phyloP scores from a whole-genome alignment of 30 jellyfish, hydroid and myxozoan genomes.

The Kudoa iwatai region DNA sequence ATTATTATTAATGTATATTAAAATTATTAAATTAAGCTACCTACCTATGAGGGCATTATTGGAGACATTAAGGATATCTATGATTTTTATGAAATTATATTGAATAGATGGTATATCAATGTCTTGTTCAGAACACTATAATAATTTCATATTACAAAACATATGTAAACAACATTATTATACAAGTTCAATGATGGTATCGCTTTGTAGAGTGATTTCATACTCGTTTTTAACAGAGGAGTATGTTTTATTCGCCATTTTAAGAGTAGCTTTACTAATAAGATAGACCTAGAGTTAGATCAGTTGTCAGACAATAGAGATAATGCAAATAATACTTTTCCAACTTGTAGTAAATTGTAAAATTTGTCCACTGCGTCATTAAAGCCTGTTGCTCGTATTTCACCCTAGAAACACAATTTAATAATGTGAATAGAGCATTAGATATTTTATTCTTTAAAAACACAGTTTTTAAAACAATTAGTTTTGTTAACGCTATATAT shows the following conservation, averaged over 20 bases:
- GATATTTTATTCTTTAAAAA: too few species aligned
- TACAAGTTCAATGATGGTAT: slow-evolving; percentile 23
- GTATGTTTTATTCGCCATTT: slow-evolving; percentile 60
- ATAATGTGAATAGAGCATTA: too few species aligned
- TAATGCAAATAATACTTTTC: slow-evolving; percentile 11
- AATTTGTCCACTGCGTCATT: slow-evolving; percentile 35
- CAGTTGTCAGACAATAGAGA: background rate
- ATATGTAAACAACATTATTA: slow-evolving; percentile 1
- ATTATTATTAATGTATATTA: background rate
- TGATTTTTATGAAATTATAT: slow-evolving; percentile 16
- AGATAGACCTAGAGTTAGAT: slow-evolving; percentile 17
- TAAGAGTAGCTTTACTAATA: slow-evolving; percentile 28
- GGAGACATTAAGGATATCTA: slow-evolving; percentile 15
- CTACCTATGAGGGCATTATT: slow-evolving; percentile 62
- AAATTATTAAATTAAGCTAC: background rate
- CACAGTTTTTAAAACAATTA: too few species aligned
- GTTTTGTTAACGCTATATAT: too few species aligned
- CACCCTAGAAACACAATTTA: slow-evolving; percentile 17
- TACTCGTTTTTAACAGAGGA: slow-evolving; percentile 41
- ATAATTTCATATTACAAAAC: too few species aligned
- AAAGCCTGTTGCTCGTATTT: slow-evolving; percentile 71
- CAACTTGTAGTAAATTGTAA: slow-evolving; percentile 16
- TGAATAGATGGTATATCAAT: slow-evolving; percentile 35
- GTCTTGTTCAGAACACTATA: slow-evolving; percentile 27
- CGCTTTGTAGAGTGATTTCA: slow-evolving; percentile 27